Evolutionary conservation across 2,113 vertebrate species (phyloP), one percentile per base, ranked within the genome.

Genomic region (Speoplatyrhinus poulsoni): DNA sequence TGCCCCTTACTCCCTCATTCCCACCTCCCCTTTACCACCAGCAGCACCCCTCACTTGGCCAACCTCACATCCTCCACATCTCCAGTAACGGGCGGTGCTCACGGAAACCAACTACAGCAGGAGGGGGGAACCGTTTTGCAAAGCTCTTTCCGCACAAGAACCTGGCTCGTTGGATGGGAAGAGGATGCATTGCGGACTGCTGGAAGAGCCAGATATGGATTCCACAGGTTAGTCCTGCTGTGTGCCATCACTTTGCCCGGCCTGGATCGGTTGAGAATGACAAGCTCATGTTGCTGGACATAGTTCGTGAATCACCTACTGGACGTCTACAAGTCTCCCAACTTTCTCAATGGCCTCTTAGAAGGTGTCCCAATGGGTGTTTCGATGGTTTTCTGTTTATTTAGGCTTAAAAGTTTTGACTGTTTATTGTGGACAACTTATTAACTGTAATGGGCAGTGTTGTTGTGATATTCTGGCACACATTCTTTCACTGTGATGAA

Each of bases 171-270:
- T 93, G 94, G 36, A 97, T 96, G 95, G 96, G 96, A 98, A 96
- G 93, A 99, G 94, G 94, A 99, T 98, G 97, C 96, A 98, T 94
- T 98, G 96, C 92, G 97, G 95, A 94, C 93, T 98, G 91, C 93
- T 99, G 95, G 96, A 99, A 93, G 96, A 98, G 94, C 95, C 96
- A 92, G 97, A 98, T 93, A 99, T 99, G 97, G 97, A 99, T 94
- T 99, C 96, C 93, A 98, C 97, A 99, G 97, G 97, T 99, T 93
- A 96, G 96, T 96, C 79, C 83, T 73, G 46, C 69, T 72, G 46
- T 70, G 52, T 82, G 32, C 69, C 66, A 46, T 48, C 19, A 17
- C 58, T 66, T 58, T 77, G 64, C 46, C 19, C 70, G 72, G 53
- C 69, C 57, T 33, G 84, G 83, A 88, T 75, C 70, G 72, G 62